phyloP scores from a whole-genome alignment of 2,797 vertebrate species.

The Erethizon dorsatum region DNA sequence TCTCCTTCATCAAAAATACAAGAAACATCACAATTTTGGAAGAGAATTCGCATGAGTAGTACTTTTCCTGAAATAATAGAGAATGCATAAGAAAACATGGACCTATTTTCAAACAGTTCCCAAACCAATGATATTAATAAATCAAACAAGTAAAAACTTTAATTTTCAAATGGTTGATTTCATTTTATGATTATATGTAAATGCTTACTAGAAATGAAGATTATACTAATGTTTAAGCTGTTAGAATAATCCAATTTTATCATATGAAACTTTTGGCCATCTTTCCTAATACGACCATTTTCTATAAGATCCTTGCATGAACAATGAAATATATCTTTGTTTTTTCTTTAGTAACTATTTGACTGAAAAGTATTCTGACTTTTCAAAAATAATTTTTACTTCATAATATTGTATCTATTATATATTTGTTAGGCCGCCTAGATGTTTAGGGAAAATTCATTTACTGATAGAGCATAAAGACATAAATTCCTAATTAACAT shows the following conservation, averaged over 20 bases:
- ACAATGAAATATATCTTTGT: slow-evolving; percentile 76
- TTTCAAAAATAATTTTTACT: slow-evolving; percentile 84
- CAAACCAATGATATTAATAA: slow-evolving; percentile 82
- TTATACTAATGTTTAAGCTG: slow-evolving; percentile 81
- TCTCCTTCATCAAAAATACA: slow-evolving; percentile 91
- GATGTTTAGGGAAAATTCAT: slow-evolving; percentile 78
- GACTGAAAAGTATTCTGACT: slow-evolving; percentile 76
- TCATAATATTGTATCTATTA: slow-evolving; percentile 80
- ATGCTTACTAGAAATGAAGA: slow-evolving; percentile 78
- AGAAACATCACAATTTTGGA: slow-evolving; percentile 89
- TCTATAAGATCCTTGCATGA: slow-evolving; percentile 75
- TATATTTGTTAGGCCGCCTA: slow-evolving; percentile 81
- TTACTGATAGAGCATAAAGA: slow-evolving; percentile 73
- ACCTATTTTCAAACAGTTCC: slow-evolving; percentile 83
- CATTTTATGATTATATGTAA: slow-evolving; percentile 85
- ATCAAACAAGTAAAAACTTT: slow-evolving; percentile 80
- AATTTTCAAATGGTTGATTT: slow-evolving; percentile 83
- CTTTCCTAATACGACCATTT: slow-evolving; percentile 84
- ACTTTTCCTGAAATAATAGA: slow-evolving; percentile 83
- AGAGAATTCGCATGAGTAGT: slow-evolving; percentile 88
- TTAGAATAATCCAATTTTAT: slow-evolving; percentile 85
- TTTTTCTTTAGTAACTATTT: slow-evolving; percentile 72
- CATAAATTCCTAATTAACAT: slow-evolving; percentile 82
- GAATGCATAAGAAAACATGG: slow-evolving; percentile 86
- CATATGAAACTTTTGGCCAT: slow-evolving; percentile 89